A percentile compares a stretch with the other conserved stretches of the same genome.
These are phyloP conservation scores for Clepsis dumicolana DNA, from an alignment of 2,888 invertebrate genomes.

Conservation along the genomic window DNA sequence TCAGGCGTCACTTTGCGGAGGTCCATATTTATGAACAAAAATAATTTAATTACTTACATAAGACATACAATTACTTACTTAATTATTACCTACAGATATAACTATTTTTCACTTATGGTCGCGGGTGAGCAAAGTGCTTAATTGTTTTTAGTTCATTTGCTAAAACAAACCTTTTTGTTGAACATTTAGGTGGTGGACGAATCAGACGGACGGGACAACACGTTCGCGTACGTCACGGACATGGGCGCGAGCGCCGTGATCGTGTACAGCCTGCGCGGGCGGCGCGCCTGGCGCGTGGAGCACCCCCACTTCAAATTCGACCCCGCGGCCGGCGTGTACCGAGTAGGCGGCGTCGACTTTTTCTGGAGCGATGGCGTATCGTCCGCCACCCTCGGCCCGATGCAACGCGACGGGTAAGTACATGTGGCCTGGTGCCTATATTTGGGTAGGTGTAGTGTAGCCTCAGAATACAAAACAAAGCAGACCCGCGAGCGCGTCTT, in stretches of 20 bases:
- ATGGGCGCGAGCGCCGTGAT: constrained; percentile 90
- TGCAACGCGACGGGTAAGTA: constrained; percentile 65
- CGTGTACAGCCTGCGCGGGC: constrained; percentile 88
- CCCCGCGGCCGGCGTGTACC: constrained; percentile 89
- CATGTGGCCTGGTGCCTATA: too few species aligned
- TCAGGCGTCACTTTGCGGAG: too few species aligned
- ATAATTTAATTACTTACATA: too few species aligned
- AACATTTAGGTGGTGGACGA: constrained; percentile 87
- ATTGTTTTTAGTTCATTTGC: too few species aligned
- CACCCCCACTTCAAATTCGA: constrained; percentile 93
- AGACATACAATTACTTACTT: too few species aligned
- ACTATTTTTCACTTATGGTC: too few species aligned
- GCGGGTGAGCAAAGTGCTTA: too few species aligned
- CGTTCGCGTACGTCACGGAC: constrained; percentile 91
- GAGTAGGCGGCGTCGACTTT: constrained; percentile 89
- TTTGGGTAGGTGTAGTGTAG: too few species aligned
- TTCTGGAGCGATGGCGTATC: constrained; percentile 94
- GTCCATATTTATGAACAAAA: too few species aligned
- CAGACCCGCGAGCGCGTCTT: too few species aligned
- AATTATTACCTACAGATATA: too few species aligned
- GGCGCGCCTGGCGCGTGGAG: constrained; percentile 91
- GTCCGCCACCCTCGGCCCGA: constrained; percentile 85
- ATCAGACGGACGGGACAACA: constrained; percentile 86
- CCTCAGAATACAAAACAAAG: too few species aligned
- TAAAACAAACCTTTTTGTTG: neutral